Evolutionary conservation across 2,888 invertebrate genomes (phyloP).

Genomic region (Mylabris sibirica): DNA sequence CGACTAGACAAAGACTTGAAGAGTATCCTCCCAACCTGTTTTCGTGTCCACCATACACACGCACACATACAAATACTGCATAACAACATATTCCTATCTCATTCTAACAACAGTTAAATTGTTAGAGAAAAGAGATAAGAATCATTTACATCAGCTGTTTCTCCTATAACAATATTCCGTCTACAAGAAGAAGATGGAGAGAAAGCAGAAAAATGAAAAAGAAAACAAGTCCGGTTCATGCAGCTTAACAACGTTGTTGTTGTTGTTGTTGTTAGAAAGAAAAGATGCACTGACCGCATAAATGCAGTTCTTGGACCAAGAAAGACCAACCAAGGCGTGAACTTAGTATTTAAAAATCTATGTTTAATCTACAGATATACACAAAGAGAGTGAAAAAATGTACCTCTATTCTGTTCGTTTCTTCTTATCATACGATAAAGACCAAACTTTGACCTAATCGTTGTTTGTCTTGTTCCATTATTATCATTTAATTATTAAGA

Average conservation of each 20-base stretch:
- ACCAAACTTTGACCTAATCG: not conserved
- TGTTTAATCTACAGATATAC: not conserved
- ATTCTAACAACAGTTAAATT: slow-evolving; percentile 5
- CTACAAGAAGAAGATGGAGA: not conserved
- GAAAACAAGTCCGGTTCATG: slow-evolving; percentile 50
- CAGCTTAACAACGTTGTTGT: slow-evolving; percentile 27
- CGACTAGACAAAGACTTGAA: slow-evolving; percentile 12
- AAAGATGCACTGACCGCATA: slow-evolving; percentile 61
- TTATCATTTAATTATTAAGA: not conserved
- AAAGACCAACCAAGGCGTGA: slow-evolving; percentile 51
- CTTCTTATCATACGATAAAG: slow-evolving; percentile 1
- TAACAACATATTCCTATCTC: not conserved
- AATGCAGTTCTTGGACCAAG: slow-evolving; percentile 50
- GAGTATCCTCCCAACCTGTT: slow-evolving; percentile 7
- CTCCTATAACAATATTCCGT: slow-evolving; percentile 1
- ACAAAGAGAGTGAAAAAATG: too few relatives aligned
- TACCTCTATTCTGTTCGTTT: not conserved
- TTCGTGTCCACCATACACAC: not conserved
- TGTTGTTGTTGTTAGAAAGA: slow-evolving; percentile 21
- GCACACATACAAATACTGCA: not conserved
- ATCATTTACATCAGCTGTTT: not conserved
- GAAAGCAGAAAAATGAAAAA: slow-evolving; percentile 41
- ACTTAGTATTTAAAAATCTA: slow-evolving; percentile 59
- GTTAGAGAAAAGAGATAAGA: not conserved
- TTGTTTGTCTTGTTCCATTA: not conserved